Evolutionary conservation across 2,888 invertebrate genomes (phyloP).

Genomic region (Yponomeuta evonymella): DNA sequence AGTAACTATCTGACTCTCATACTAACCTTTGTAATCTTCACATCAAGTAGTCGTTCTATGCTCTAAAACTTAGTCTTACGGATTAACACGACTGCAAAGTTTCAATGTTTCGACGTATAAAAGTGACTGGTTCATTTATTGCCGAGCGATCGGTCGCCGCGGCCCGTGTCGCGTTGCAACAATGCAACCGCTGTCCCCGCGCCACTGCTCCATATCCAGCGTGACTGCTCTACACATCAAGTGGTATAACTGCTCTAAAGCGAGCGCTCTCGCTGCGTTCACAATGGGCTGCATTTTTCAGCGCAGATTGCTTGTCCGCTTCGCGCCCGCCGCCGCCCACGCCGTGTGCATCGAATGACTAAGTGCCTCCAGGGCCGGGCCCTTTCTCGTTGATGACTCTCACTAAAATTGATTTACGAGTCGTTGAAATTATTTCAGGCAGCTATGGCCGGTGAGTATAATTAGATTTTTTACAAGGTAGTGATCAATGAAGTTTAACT

Average conservation of each 20-base stretch:
- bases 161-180: neutral
- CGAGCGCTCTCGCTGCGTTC: neutral
- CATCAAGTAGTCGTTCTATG: no score
- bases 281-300: slow-evolving; percentile 3
- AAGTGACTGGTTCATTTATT: neutral
- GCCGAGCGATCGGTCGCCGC: neutral
- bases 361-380: neutral
- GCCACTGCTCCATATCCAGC: neutral
- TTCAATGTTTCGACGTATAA: neutral
- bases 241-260: neutral
- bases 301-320: slow-evolving; percentile 8
- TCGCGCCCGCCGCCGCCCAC: neutral
- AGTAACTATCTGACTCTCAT: no score
- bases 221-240: neutral
- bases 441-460: no score
- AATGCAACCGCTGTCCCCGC: no score
- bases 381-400: neutral
- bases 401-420: no score
- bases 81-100: neutral
- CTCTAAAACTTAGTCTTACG: no score
- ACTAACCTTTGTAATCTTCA: no score
- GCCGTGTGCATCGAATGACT: neutral
- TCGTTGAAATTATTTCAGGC: no score
- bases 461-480: no score
- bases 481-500: no score